Percentiles rank a stretch among this genome's conserved stretches.
Conservation (phyloP, 2,113 vertebrate species). For the Pomatorhinus ruficollis region DNA sequence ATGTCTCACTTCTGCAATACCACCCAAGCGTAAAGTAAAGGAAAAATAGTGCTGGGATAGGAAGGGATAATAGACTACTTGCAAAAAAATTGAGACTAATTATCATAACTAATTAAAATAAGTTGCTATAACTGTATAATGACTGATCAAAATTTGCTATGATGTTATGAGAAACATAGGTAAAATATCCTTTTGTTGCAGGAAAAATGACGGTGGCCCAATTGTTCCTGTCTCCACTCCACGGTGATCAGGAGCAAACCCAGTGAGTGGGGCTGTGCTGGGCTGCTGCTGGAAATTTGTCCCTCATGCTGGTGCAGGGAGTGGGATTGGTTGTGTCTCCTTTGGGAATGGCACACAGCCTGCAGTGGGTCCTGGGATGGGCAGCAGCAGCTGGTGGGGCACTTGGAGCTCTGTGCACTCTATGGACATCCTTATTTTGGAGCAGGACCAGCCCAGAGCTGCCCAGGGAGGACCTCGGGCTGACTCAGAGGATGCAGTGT, state of each 20-base stretch:
- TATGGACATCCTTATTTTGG: not conserved
- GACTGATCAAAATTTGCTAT: not conserved
- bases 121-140: not conserved
- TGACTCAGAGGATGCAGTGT: not conserved
- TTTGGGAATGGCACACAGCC: not conserved
- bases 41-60: not conserved
- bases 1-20: not conserved
- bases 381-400: not conserved
- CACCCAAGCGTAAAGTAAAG: not conserved
- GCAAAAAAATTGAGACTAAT: not conserved
- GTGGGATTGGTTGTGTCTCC: not conserved
- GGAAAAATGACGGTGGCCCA: not conserved
- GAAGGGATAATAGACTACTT: not conserved
- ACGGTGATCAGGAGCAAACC: not conserved
- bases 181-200: not conserved
- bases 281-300: not conserved
- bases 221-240: rapidly evolving
- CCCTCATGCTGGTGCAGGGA: not conserved
- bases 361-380: not conserved
- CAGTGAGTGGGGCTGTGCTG: not conserved
- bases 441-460: not conserved
- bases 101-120: not conserved
- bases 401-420: not conserved
- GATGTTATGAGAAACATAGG: not conserved
- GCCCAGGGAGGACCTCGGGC: not conserved